phyloP scores from a whole-genome alignment of 2,888 invertebrate species.

The Oxytorus armatus region DNA sequence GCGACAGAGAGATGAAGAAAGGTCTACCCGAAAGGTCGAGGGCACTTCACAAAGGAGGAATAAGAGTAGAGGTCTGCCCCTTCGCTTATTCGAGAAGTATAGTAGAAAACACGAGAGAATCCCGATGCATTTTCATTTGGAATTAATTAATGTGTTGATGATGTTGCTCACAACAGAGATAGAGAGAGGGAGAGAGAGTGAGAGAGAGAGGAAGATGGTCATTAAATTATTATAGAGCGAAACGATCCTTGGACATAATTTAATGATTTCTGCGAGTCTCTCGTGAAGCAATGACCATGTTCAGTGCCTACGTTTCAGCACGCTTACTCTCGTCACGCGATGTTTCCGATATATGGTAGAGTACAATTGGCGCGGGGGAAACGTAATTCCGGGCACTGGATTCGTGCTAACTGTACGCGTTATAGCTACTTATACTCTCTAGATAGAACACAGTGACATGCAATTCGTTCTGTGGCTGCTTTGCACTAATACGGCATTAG shows the following conservation, averaged over 20 bases:
- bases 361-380: not conserved
- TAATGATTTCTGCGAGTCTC: slow-evolving; percentile 23
- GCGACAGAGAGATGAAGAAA: slow-evolving; percentile 4
- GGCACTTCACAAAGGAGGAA: slow-evolving; percentile 43
- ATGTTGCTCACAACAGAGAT: slow-evolving; percentile 15
- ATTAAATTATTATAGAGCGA: slow-evolving; percentile 18
- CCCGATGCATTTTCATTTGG: slow-evolving; percentile 29
- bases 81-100: not conserved
- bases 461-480: slow-evolving; percentile 11
- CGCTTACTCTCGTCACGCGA: slow-evolving; percentile 16
- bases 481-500: not conserved
- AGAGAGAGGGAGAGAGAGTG: not conserved
- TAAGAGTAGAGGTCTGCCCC: not conserved
- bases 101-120: slow-evolving; percentile 12
- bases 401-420: slow-evolving; percentile 4
- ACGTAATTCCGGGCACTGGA: slow-evolving; percentile 3
- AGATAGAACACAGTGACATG: not conserved
- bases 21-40: slow-evolving; percentile 21
- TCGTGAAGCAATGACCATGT: not conserved
- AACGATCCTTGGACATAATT: slow-evolving; percentile 32
- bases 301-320: not conserved
- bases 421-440: not conserved
- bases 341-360: slow-evolving; percentile 11
- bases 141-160: slow-evolving; percentile 51
- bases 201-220: not conserved